These are phyloP conservation scores for Micromussa lordhowensis DNA, from an alignment of 92 coral and sea anemone genomes.

Conservation along the genomic window DNA sequence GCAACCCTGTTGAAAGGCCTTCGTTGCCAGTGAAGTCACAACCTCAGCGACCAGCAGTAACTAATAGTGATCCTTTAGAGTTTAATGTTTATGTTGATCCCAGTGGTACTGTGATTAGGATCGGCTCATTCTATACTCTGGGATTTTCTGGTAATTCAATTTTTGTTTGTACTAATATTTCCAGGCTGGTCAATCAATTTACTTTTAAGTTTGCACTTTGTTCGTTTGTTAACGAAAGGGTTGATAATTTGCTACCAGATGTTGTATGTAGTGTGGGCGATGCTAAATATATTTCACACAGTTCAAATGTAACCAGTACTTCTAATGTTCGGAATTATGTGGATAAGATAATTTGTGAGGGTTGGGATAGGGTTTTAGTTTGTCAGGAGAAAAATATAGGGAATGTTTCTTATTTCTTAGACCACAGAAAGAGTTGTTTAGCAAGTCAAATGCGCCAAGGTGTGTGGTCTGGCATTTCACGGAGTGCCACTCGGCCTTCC, in stretches of 20 bases:
- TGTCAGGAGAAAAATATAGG: conserved; percentile 35
- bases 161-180: conserved; percentile 41
- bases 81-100: conserved; percentile 29
- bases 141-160: conserved; percentile 12
- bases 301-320: not conserved
- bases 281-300: not conserved
- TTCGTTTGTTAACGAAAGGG: not conserved
- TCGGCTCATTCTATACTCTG: conserved; percentile 31
- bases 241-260: not conserved
- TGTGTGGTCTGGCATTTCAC: conserved; percentile 47
- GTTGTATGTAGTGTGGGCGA: not conserved
- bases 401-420: conserved; percentile 35
- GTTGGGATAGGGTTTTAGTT: conserved; percentile 37
- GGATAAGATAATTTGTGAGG: conserved; percentile 28
- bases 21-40: conserved; percentile 1
- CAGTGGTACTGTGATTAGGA: conserved; percentile 22
- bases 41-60: not conserved
- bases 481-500: conserved; percentile 50
- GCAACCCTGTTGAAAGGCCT: too few relatives aligned
- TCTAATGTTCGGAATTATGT: conserved; percentile 4
- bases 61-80: conserved; percentile 11
- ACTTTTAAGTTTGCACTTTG: conserved; percentile 32
- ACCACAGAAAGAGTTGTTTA: conserved; percentile 46
- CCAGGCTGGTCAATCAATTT: not conserved
- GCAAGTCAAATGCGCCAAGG: conserved; percentile 52